Base-by-base conservation (phyloP, 2,797 vertebrate genomes). In the Dromococcyx pavoninus region DNA sequence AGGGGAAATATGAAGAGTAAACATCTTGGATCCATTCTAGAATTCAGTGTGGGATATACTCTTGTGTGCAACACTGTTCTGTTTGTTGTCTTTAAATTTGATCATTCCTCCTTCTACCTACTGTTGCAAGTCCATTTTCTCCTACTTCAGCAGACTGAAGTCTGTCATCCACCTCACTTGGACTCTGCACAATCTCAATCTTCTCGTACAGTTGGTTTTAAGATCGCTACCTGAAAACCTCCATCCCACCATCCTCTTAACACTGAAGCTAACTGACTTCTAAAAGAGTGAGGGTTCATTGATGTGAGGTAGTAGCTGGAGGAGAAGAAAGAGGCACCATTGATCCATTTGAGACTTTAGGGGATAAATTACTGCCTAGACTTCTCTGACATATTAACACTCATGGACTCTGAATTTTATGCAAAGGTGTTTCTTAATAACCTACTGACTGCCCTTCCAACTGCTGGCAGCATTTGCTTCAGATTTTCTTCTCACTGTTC, bases 291-390 rank as follows among this genome's bases (percentile, higher is more conserved):
- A n/a, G 35, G 50, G 22, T 79, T 76, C 33, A 11, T 22, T 4
- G 6, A 12, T 23, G 13, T 57, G 33, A 78, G 35, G n/a, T 1
- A 51, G 27, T 56, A 58, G 43, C 39, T 0, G 0, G 2, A 53
- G 35, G 46, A 77, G 23, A 48, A 86, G 37, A 71, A 93, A 54
- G 13, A 35, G 35, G 35, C 51, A 51, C 17, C 46, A 33, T 0
- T 24, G 60, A 73, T 46, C n/a, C 9, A 14, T 37, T 32, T 62
- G 51, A 91, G 84, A 51, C 37, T 60, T 48, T 3, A 51, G 19
- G n/a, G 83, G 32, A 57, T 11, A 71, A 95, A 77, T 0, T 50
- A 53, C 56, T 53, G 37, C 44, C 48, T 58, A 67, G 44, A 46
- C 17, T 61, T 75, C 41, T 84, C 62, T 65, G 64, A 64, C 18